Percentiles rank a stretch among this genome's conserved stretches.
Evolutionary conservation across 2,888 invertebrate species (phyloP).

Genomic region (Trachelus stipa): DNA sequence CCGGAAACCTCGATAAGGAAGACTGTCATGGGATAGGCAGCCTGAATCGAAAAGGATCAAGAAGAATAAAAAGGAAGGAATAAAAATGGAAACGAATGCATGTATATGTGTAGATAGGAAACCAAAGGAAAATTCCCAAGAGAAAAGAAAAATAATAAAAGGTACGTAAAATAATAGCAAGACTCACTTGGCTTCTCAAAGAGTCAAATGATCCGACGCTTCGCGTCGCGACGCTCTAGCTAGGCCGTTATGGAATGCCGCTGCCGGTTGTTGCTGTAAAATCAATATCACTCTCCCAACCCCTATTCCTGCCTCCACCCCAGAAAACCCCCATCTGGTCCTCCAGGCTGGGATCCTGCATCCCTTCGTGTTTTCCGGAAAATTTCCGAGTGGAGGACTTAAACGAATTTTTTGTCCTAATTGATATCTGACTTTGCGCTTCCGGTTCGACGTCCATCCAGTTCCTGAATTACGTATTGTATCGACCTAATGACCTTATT

Average conservation of each 20-base stretch:
- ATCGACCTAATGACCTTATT: neutral
- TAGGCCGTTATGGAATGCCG: slow-evolving; percentile 49
- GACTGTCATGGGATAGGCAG: neutral
- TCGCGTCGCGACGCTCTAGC: slow-evolving; percentile 16
- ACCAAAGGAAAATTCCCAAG: neutral
- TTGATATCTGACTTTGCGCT: neutral
- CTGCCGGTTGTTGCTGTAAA: slow-evolving; percentile 58
- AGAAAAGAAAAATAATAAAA: neutral
- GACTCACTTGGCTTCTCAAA: slow-evolving; percentile 13
- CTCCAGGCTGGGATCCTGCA: slow-evolving; percentile 20
- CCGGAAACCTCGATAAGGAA: slow-evolving; percentile 30
- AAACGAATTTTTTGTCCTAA: neutral
- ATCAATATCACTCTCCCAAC: slow-evolving; percentile 52
- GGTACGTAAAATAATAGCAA: neutral
- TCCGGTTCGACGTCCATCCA: neutral
- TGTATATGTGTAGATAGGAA: neutral
- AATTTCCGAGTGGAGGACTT: neutral
- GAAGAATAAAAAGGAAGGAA: neutral
- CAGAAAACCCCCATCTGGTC: slow-evolving; percentile 20
- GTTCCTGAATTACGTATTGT: neutral
- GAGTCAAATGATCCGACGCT: slow-evolving; percentile 12
- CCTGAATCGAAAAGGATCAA: neutral
- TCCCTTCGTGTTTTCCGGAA: neutral
- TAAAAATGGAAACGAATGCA: neutral
- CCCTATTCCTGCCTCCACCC: neutral